A percentile compares a stretch with the other conserved stretches of the same genome.
phyloP scores from a whole-genome alignment of 2,888 invertebrate species.

The Horisme vitalbata region DNA sequence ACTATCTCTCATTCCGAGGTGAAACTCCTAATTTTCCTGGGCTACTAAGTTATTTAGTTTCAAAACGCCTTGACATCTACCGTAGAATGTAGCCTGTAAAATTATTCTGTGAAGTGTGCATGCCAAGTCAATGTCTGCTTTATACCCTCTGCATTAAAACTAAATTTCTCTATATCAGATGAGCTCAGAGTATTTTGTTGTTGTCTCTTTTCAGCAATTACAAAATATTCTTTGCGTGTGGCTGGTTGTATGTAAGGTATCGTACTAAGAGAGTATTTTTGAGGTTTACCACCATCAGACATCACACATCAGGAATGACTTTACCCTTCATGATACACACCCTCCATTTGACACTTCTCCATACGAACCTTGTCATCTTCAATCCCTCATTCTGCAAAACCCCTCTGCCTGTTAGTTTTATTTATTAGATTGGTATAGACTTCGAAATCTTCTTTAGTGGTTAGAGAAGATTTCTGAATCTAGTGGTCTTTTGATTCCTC shows the following conservation, averaged over 20 bases:
- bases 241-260: slow-evolving; percentile 93
- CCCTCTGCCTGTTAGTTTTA: slow-evolving; percentile 24
- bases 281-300: slow-evolving; percentile 65
- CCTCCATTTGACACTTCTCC: slow-evolving; percentile 8
- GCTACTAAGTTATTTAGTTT: slow-evolving; percentile 7
- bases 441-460: slow-evolving; percentile 7
- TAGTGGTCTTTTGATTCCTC: slow-evolving; percentile 10
- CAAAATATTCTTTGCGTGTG: slow-evolving; percentile 93
- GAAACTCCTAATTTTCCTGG: no score
- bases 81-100: slow-evolving; percentile 15
- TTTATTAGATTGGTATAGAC: slow-evolving; percentile 29
- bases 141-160: slow-evolving; percentile 22
- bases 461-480: slow-evolving; percentile 42
- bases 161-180: slow-evolving; percentile 18
- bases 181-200: slow-evolving; percentile 80
- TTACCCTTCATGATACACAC: slow-evolving; percentile 45
- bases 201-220: slow-evolving; percentile 87
- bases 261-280: slow-evolving; percentile 69
- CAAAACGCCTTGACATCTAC: slow-evolving; percentile 2
- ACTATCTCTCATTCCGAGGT: no score
- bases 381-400: slow-evolving; percentile 15
- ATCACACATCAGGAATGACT: slow-evolving; percentile 74
- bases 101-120: slow-evolving; percentile 23
- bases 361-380: background rate
- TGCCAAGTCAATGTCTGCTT: slow-evolving; percentile 25